Evolutionary conservation across 2,888 invertebrate species (phyloP).

Genomic region (Aricia artaxerxes): DNA sequence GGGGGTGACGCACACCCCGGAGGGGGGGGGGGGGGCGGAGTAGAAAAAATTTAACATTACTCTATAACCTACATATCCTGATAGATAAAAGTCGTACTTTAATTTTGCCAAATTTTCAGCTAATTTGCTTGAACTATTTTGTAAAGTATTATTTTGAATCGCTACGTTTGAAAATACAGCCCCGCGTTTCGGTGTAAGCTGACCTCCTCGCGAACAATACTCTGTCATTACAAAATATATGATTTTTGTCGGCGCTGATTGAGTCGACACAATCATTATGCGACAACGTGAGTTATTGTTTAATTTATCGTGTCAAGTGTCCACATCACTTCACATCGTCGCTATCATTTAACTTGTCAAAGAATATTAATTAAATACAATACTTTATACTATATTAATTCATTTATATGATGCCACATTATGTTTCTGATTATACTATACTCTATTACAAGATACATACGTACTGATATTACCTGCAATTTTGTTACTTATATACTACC

Average conservation of each 20-base stretch:
- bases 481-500: too few species aligned
- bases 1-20: too few species aligned
- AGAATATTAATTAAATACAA: background rate
- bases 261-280: constrained; percentile 14
- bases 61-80: too few species aligned
- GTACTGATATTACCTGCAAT: too few species aligned
- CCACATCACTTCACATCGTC: constrained; percentile 2
- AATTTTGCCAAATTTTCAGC: too few species aligned
- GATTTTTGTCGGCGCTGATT: constrained; percentile 24
- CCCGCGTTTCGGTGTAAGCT: background rate
- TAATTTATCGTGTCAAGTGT: constrained; percentile 11
- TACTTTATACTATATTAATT: background rate
- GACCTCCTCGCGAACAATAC: background rate
- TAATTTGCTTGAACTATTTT: too few species aligned
- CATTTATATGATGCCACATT: background rate
- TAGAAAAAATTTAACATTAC: too few species aligned
- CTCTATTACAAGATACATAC: too few species aligned
- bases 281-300: background rate
- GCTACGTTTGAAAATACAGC: background rate
- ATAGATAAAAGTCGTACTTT: too few species aligned
- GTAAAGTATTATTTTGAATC: too few species aligned
- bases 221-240: constrained; percentile 20
- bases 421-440: background rate
- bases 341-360: background rate
- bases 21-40: too few species aligned